phyloP scores from a whole-genome alignment of 2,113 vertebrate genomes.

The Platichthys stellatus region DNA sequence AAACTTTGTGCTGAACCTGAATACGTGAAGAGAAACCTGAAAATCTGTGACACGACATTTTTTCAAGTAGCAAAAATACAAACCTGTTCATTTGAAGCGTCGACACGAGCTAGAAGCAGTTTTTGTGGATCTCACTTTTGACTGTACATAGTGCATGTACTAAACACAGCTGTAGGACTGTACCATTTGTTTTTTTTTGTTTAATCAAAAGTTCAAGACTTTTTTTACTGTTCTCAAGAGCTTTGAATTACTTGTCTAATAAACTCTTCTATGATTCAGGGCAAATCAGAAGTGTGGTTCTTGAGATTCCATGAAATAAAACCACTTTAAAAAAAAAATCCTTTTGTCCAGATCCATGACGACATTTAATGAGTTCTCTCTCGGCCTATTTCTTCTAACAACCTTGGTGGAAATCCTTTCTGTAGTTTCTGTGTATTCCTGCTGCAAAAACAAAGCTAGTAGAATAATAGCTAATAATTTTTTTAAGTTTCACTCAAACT shows the following conservation, averaged over 20 bases:
- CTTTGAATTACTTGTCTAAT: conserved; percentile 64
- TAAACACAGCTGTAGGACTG: conserved; percentile 44
- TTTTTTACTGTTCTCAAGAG: conserved; percentile 63
- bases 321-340: background rate
- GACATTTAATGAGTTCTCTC: too few relatives aligned
- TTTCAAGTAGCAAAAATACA: background rate
- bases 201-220: conserved; percentile 43
- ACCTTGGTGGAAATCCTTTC: too few relatives aligned
- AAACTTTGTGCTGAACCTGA: background rate
- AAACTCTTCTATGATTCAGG: conserved; percentile 64
- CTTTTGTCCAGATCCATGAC: too few relatives aligned
- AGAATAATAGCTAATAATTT: too few relatives aligned
- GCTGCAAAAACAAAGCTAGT: too few relatives aligned
- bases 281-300: conserved; percentile 9
- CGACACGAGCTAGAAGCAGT: conserved; percentile 20
- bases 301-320: background rate
- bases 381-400: too few relatives aligned
- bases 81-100: conserved; percentile 17
- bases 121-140: conserved; percentile 16
- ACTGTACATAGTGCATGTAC: conserved; percentile 68
- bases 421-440: too few relatives aligned
- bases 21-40: background rate
- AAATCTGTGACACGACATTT: background rate
- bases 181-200: conserved; percentile 10
- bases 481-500: too few relatives aligned